Conservation (phyloP, 2,888 invertebrate species). For the Tyria jacobaeae region DNA sequence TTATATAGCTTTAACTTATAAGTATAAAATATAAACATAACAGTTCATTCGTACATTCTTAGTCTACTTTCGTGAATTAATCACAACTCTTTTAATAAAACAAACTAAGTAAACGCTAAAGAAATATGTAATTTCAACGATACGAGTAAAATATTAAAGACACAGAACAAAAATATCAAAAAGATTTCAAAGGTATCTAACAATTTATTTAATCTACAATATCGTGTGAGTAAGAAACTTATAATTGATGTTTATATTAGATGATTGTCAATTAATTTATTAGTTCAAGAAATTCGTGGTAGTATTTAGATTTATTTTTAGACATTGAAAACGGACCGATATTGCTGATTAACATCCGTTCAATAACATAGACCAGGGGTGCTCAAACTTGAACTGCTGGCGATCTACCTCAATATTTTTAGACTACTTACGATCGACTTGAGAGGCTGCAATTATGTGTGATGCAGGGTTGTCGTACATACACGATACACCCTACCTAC, state of each 20-base stretch:
- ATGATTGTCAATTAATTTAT: not conserved
- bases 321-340: conserved; percentile 11
- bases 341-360: conserved; percentile 42
- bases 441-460: too few species aligned
- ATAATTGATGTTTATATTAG: not conserved
- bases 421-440: too few species aligned
- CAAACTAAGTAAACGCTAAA: too few species aligned
- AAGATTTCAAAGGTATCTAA: not conserved
- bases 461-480: too few species aligned
- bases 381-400: too few species aligned
- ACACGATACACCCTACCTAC: too few species aligned
- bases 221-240: not conserved
- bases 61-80: not conserved
- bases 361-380: conserved; percentile 23
- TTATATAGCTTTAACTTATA: too few species aligned
- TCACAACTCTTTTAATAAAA: too few species aligned
- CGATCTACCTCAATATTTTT: too few species aligned
- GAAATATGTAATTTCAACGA: not conserved
- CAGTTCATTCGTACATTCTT: too few species aligned
- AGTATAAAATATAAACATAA: too few species aligned
- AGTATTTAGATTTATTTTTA: conserved; percentile 24
- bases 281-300: conserved; percentile 10
- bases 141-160: not conserved
- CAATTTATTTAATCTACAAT: not conserved
- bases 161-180: not conserved